Evolutionary conservation across 1,140 invertebrate species (phyloP), one percentile per base, ranked within the genome.

Genomic region (Heliconius melpomene): DNA sequence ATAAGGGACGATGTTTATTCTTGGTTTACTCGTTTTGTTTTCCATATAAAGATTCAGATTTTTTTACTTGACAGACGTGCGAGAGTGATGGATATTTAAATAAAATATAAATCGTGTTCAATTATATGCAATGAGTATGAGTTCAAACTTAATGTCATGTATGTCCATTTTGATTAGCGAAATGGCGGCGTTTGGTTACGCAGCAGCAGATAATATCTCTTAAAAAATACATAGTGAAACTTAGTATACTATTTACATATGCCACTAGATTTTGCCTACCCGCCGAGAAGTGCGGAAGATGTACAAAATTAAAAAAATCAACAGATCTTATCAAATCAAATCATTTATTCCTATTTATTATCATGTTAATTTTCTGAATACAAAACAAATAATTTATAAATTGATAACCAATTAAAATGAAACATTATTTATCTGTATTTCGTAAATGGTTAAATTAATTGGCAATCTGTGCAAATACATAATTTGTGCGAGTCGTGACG

Each of bases 401-500:
- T 38, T n/a, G 18, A 40, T 72, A 72, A 66, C 60, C 26, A 29
- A 66, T 66, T 66, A 26, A 66, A 66, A 16, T 66, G 26, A 66
- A 66, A 66, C 9, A 66, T 66, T 66, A 66, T 66, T 66, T 66
- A 66, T 66, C 60, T 66, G 23, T 66, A 29, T 66, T 8, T 66
- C n/a, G 60, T 26, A 66, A 66, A 29, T 66, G 60, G 60, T 29
- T 66, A 66, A 66, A 66, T 66, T 66, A 66, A 66, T 66, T 66
- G 60, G 60, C 60, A 66, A 77, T 77, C 75, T 77, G 75, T 72
- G 36, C 38, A 77, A 71, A 77, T 77, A 66, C 7, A 38, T 71
- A 70, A 70, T 77, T 60, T 50, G 75, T 76, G 38, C 66, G 78
- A 81, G 32, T 75, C 29, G 66, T 81, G 80, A 82, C 80, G 80